Base-by-base conservation (phyloP, 2,888 invertebrate species). In the Hesperia comma region DNA sequence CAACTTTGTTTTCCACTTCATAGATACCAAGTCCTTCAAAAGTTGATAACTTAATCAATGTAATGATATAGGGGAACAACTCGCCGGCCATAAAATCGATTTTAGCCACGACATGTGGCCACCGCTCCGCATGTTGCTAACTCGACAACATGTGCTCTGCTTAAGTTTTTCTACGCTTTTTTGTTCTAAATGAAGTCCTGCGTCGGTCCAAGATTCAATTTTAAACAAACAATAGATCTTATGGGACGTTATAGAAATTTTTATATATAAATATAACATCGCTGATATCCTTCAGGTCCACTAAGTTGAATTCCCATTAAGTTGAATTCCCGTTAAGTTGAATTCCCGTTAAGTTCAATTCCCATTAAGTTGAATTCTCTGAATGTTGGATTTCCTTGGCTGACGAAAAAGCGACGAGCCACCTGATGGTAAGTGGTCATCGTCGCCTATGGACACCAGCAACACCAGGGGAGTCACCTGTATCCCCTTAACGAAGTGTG, bases 121-220 rank as follows among this genome's bases (percentile, higher is more conserved):
- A 8, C 43, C 43, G 43, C 43, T 3, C 14, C 15, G 17, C 43
- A 46, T 46, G 17, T 46, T 46, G 15, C 43, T 17, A 17, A 46
- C 43, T 46, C 43, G 15, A 17, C 37, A 15, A 46, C 43, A 46
- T 46, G 43, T 46, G 43, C 43, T 43, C 2, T 46, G 8, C 43
- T 46, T 1, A 12, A 37, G 43, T 46, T 46, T 46, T 46, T 46
- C 17, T 46, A 46, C 43, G 43, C 43, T 46, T 46, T 43, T 46
- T 46, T 46, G 37, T 17, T 17, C 43, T 17, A 46, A 46, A 46
- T 17, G 12, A 46, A 46, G 43, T 46, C 43, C 43, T 46, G 7
- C 43, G 17, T 46, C 15, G 15, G 17, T 17, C 12, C 43, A 46
- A 46, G 43, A 17, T 17, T 15, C 17, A 1, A 7, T 46, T 15